Evolutionary conservation across 2,797 vertebrate genomes (phyloP).

Genomic region (Hydrolagus colliei): DNA sequence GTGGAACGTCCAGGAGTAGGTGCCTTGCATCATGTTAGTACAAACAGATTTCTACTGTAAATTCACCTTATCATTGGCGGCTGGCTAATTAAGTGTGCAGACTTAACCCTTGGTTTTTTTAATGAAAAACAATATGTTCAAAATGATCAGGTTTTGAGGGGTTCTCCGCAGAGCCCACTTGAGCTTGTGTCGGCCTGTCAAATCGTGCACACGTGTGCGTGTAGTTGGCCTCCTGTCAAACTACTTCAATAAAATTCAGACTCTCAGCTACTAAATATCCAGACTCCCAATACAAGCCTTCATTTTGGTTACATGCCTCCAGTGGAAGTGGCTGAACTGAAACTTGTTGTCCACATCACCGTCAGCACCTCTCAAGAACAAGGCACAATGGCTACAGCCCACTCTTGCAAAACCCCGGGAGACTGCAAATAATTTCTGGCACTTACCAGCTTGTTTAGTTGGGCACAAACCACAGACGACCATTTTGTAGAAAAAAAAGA

Average conservation of each 20-base stretch:
- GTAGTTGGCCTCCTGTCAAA: background rate
- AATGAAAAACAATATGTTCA: background rate
- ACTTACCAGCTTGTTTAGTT: background rate
- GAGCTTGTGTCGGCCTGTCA: background rate
- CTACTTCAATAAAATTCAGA: background rate
- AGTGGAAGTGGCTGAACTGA: background rate
- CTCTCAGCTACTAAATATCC: background rate
- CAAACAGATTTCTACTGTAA: background rate
- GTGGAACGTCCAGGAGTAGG: background rate
- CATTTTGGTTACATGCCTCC: background rate
- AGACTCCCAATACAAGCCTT: background rate
- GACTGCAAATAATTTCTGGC: background rate
- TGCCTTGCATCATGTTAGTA: background rate
- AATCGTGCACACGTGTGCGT: background rate
- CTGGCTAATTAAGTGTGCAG: background rate
- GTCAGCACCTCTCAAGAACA: background rate
- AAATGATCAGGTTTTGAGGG: slow-evolving; percentile 11
- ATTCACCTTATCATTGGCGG: background rate
- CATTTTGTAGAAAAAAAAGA: background rate
- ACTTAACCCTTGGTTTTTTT: background rate
- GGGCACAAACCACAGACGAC: background rate
- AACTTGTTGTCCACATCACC: background rate
- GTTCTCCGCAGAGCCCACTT: background rate
- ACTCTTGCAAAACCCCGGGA: background rate
- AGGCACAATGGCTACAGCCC: background rate